Evolutionary conservation across 2,888 invertebrate species (phyloP), one percentile per base, ranked within the genome.

Genomic region (Deroplatys truncata): DNA sequence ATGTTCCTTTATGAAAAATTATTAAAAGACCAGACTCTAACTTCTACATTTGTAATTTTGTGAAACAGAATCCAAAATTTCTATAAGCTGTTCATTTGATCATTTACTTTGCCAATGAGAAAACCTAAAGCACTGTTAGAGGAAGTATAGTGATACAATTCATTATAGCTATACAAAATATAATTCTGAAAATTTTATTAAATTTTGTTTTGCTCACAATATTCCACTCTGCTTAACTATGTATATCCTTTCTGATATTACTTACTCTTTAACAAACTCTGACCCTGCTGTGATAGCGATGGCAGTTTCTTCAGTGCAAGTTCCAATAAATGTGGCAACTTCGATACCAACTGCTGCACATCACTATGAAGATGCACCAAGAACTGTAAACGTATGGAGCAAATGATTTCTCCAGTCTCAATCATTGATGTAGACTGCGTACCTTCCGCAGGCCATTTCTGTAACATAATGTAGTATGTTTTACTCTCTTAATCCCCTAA

Each of bases 281-380:
- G 49, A n/a, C n/a, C 90, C 82, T 90, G 88, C 8, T 84, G 28
- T 29, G 90, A 85, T 89, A 91, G n/a, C 88, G 88, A n/a, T 86
- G 89, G 91, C n/a, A 93, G 90, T 91, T 92, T 93, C 13, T 91
- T 90, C 28, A 90, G 91, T 4, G 92, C 92, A 84, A 92, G 91
- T 49, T 92, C 90, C 89, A 93, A 89, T 89, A 94, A 91, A 4
- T 90, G 91, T 35, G 93, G 92, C 31, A 94, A 91, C 90, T 91
- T 92, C 28, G 91, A 91, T 25, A 92, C 91, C 20, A 94, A 91
- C 91, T 93, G 93, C 91, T 93, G 92, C 82, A 93, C 91, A 90
- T 94, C 94, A 15, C 92, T 93, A 89, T 94, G 93, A 35, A 94
- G 92, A 90, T 92, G 93, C 72, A 94, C 93, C 43, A 94, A 91